Conservation (phyloP, 2,888 invertebrate species). For the Leptinotarsa rubiginosa region DNA sequence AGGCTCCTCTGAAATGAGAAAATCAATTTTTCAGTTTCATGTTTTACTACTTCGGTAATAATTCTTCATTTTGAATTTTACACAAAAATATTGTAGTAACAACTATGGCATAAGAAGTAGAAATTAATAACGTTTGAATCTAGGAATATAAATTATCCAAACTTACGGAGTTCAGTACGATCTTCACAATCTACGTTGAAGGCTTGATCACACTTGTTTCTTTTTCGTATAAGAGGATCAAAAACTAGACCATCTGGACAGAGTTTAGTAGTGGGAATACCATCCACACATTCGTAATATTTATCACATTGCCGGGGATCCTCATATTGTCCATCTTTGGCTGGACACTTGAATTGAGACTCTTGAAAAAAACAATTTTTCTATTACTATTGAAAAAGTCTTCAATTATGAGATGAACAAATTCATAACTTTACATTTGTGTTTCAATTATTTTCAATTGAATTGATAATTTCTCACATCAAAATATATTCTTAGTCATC, state of each 20-base stretch:
- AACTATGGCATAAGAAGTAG: too few species aligned
- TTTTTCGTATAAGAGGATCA: conserved; percentile 84
- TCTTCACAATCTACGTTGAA: conserved; percentile 93
- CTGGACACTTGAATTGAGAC: conserved; percentile 81
- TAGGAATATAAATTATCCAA: neutral
- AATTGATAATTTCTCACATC: too few species aligned
- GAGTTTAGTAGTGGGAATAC: conserved; percentile 77
- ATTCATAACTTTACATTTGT: too few species aligned
- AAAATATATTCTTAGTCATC: too few species aligned
- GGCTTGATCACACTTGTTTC: conserved; percentile 92
- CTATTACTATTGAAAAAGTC: too few species aligned
- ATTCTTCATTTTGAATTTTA: too few species aligned
- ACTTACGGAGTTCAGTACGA: conserved; percentile 89
- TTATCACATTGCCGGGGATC: conserved; percentile 88
- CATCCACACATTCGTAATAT: conserved; percentile 83
- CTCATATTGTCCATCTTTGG: conserved; percentile 84
- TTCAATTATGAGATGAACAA: too few species aligned
- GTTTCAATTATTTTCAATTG: too few species aligned
- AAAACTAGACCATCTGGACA: conserved; percentile 92
- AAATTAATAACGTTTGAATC: too few species aligned
- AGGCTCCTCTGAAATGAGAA: conserved; percentile 76
- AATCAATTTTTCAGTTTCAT: neutral
- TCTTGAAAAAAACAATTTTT: conserved; percentile 51
- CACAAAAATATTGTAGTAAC: too few species aligned
- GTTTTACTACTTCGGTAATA: too few species aligned